A percentile compares a stretch with the other conserved stretches of the same genome.
phyloP scores from a whole-genome alignment of 2,113 vertebrate species.

The Bettongia penicillata region DNA sequence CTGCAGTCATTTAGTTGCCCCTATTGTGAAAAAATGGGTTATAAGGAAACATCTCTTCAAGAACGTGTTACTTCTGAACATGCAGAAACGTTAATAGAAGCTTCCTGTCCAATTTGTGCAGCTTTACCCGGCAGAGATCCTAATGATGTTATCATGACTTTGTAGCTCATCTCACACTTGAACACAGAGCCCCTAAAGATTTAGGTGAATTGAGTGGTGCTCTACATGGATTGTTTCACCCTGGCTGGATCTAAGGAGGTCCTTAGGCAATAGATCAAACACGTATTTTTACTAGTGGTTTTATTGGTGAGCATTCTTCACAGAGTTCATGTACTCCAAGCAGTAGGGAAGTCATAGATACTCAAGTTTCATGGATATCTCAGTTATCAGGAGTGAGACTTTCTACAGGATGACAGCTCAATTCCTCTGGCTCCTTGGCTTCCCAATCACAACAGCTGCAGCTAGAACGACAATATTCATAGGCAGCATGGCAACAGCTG shows the following conservation, averaged over 20 bases:
- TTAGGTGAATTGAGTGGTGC: constrained; percentile 96
- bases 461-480: constrained; percentile 95
- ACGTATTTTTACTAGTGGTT: constrained; percentile 98
- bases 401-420: constrained; percentile 90
- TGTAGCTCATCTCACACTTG: constrained; percentile 99
- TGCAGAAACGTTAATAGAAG: constrained; percentile 94
- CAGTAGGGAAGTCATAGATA: constrained; percentile 97
- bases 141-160: constrained; percentile 99
- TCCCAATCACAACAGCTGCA: constrained; percentile 98
- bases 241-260: constrained; percentile 91
- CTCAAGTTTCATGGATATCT: constrained; percentile 83
- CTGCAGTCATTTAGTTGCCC: constrained; percentile 96
- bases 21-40: constrained; percentile 96
- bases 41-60: constrained; percentile 93
- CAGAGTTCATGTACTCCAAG: constrained; percentile 96
- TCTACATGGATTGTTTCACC: constrained; percentile 95
- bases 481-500: constrained; percentile 95
- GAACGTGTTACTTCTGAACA: constrained; percentile 95
- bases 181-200: constrained; percentile 99
- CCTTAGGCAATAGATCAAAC: constrained; percentile 94
- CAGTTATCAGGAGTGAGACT: constrained; percentile 94
- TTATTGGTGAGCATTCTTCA: constrained; percentile 92
- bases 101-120: constrained; percentile 99
- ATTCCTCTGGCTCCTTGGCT: constrained; percentile 87
- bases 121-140: constrained; percentile 98